phyloP scores from a whole-genome alignment of 2,113 vertebrate genomes.

The Trichomycterus rosablanca region DNA sequence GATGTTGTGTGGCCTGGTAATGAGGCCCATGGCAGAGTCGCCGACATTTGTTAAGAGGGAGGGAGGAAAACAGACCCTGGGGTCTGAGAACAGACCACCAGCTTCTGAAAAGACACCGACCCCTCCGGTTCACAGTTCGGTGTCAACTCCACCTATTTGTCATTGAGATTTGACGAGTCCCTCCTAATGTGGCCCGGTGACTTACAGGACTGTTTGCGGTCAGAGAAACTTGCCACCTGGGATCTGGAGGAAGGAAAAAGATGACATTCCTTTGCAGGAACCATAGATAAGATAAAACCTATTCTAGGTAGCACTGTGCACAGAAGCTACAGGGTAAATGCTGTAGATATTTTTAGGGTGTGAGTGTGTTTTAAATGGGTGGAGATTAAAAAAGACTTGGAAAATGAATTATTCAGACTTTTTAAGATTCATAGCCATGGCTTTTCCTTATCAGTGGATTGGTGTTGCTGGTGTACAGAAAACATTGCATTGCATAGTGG shows the following conservation, averaged over 20 bases:
- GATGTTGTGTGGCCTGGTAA: neutral
- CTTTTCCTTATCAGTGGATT: too few species aligned
- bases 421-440: too few species aligned
- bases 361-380: conserved; percentile 20
- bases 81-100: conserved; percentile 15
- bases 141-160: conserved; percentile 35
- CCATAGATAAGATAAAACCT: conserved; percentile 38
- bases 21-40: conserved; percentile 1
- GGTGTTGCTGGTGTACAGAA: too few species aligned
- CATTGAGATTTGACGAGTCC: conserved; percentile 8
- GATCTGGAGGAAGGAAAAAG: conserved; percentile 19
- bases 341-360: conserved; percentile 9
- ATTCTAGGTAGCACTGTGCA: conserved; percentile 34
- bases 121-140: conserved; percentile 16
- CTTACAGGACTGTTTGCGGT: conserved; percentile 6
- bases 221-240: conserved; percentile 22
- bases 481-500: too few species aligned
- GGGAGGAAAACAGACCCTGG: neutral
- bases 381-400: neutral
- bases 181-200: neutral
- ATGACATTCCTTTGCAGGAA: conserved; percentile 23
- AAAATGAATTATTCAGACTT: too few species aligned
- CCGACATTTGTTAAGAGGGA: neutral
- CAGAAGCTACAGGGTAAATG: conserved; percentile 19
- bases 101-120: conserved; percentile 11